Evolutionary conservation across 2,113 vertebrate genomes (phyloP), one percentile per base, ranked within the genome.

Genomic region (Boleophthalmus pectinirostris): DNA sequence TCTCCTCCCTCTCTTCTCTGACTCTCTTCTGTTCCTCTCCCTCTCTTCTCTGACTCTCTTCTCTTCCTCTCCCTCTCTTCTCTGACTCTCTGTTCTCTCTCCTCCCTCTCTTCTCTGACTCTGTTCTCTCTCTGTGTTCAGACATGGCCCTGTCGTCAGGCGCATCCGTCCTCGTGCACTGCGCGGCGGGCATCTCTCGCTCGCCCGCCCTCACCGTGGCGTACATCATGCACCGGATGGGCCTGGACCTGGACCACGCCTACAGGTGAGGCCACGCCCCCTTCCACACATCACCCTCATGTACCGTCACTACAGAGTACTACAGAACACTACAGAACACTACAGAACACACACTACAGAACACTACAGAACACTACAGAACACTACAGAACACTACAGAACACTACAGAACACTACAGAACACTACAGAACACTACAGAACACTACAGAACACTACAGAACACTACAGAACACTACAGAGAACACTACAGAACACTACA

Each of bases 191-290:
- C 16, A 92, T 95, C 82, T 95, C 94, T 3, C 92, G 94, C 33
- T 95, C 94, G 9, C 93, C 94, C 0, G 93, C 94, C 6, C 91
- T 95, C 20, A 93, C 93, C 9, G 94, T 95, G 0, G 94, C 94
- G 12, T 95, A 95, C 16, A 78, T 95, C 79, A 95, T 95, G 94
- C 91, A 94, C 73, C 88, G 86, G 1, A 84, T 91, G 83, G 90
- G 88, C 1, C 85, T 94, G 82, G 92, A 93, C 47, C 89, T 95
- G 78, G 94, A 95, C 70, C 92, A 92, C 0, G 94, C 94, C 1
- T 95, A 95, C 92, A 93, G 93, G 94, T 95, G 33, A 16, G 16
- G 25, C 15, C 56, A 29, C 21, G 24, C 21, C 23, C n/a, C 2
- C 21, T 54, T 9, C 20, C 46, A 15, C 3, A 5, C 49, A 51